A percentile compares a stretch with the other conserved stretches of the same genome.
Conservation (phyloP, 2,888 invertebrate genomes). For the Melanotus villosus region DNA sequence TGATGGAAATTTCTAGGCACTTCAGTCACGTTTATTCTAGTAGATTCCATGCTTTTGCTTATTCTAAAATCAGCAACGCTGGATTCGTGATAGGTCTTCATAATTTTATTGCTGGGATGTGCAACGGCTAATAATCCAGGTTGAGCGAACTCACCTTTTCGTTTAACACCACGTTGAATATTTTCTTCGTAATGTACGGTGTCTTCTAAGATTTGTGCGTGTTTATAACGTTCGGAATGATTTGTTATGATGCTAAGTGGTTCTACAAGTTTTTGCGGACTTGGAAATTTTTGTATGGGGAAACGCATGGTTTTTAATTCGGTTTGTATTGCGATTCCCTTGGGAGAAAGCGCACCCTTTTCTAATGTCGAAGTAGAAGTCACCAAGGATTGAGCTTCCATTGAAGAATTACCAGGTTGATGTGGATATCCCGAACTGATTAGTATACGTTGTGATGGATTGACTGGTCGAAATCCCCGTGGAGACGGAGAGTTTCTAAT, state of each 20-base stretch:
- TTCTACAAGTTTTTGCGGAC: slow-evolving; percentile 59
- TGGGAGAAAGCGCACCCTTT: background rate
- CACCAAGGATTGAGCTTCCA: slow-evolving; percentile 35
- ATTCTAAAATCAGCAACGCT: slow-evolving; percentile 32
- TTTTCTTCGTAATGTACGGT: slow-evolving; percentile 63
- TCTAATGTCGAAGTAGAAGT: slow-evolving; percentile 33
- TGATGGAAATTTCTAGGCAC: background rate
- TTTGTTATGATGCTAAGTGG: slow-evolving; percentile 66
- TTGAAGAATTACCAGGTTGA: background rate
- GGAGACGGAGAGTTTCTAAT: slow-evolving; percentile 53
- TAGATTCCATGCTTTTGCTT: background rate
- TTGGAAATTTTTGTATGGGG: slow-evolving; percentile 59
- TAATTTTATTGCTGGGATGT: slow-evolving; percentile 40
- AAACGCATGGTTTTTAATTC: slow-evolving; percentile 63
- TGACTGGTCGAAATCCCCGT: slow-evolving; percentile 63
- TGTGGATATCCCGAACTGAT: slow-evolving; percentile 4
- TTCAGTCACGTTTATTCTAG: background rate
- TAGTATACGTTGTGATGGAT: slow-evolving; percentile 51
- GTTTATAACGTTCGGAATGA: slow-evolving; percentile 63
- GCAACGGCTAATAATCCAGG: slow-evolving; percentile 39
- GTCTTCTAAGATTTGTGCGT: slow-evolving; percentile 63
- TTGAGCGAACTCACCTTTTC: slow-evolving; percentile 50
- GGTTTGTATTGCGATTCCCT: slow-evolving; percentile 32
- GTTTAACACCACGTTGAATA: slow-evolving; percentile 58
- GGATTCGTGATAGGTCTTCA: slow-evolving; percentile 37